Base-by-base conservation (phyloP, 2,888 invertebrate species). In the Epiblema foenella region DNA sequence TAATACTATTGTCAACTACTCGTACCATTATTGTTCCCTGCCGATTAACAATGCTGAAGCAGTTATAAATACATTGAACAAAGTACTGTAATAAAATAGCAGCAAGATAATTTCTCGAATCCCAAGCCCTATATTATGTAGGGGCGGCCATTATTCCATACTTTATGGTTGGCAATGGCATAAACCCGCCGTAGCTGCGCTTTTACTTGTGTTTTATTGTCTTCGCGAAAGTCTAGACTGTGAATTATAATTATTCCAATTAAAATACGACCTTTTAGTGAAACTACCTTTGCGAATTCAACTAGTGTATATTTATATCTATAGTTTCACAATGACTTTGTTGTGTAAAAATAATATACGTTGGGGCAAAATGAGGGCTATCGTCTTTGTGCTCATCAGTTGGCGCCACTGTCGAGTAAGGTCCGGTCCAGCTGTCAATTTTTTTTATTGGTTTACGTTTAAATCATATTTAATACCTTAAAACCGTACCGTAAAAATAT, bases 141-240 rank as follows among this genome's bases (percentile, higher is more conserved):
- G 75, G 74, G 72, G 74, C 71, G 76, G 78, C 83, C 85, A 82
- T 87, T 87, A 86, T 84, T 84, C 83, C 83, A 76, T 81, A 78
- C 78, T 83, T 86, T 86, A 85, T 81, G 77, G 79, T 77, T 75
- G 82, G 76, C 78, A 80, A 87, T 87, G 82, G 76, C 79, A 81
- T 88, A 87, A 87, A 85, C 82, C 80, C 78, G 69, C 73, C 75
- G 78, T 79, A 81, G 83, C 81, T 81, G 81, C 77, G 78, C 57
- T 83, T 86, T 86, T 83, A 85, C 77, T 84, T 79, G 77, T 73
- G 56, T 79, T 84, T 86, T 86, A 86, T 81, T 83, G 79, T 81
- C 77, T 78, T 76, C 77, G 73, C 73, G 76, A 81, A 79, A 78
- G 81, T 76, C 79, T 81, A 77, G 77, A 80, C 76, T 77, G 76